Evolutionary conservation across 2,797 vertebrate genomes (phyloP), one percentile per base, ranked within the genome.

Genomic region (Propithecus perrieri): DNA sequence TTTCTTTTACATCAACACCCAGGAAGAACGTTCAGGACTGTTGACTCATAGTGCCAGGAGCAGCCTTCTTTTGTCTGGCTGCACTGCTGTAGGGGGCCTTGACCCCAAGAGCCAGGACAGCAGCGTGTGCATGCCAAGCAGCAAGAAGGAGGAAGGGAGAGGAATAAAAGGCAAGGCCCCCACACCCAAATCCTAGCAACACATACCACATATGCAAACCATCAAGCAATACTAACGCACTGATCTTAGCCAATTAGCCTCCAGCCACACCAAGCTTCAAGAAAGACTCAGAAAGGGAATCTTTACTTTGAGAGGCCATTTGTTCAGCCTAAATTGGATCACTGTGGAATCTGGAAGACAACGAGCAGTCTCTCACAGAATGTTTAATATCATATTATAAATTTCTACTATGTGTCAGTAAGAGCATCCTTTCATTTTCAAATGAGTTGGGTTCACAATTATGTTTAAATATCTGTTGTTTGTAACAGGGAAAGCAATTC

Each of bases 391-490:
- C 46, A 69, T 50, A 15, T 38, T 81, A 28, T n/a, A 72, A 22
- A 50, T 71, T 53, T 92, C 72, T 85, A 63, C 38, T 41, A 28
- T 38, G 13, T 35, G 48, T 61, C 71, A 57, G 26, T 72, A 55
- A 89, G n/a, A 38, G 10, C 17, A 85, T 85, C 81, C 5, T 38
- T 96, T 69, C 80, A 76, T 35, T 96, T 94, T 76, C 59, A 87
- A 72, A 41, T 78, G 43, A 88, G 14, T 33, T 93, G 38, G 33
- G 8, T 78, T 95, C 28, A 13, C 71, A 72, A 75, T 46, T 84
- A 35, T 53, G 57, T 93, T 79, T 92, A 63, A 22, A 17, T 0
- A 6, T 81, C 41, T 38, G 46, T 74, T 89, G 30, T 92, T 59
- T 50, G 41, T 89, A 79, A 92, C 14, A 22, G 12, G 11, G 14